Base-by-base conservation (phyloP, 2,113 vertebrate species). In the Shinisaurus crocodilurus region DNA sequence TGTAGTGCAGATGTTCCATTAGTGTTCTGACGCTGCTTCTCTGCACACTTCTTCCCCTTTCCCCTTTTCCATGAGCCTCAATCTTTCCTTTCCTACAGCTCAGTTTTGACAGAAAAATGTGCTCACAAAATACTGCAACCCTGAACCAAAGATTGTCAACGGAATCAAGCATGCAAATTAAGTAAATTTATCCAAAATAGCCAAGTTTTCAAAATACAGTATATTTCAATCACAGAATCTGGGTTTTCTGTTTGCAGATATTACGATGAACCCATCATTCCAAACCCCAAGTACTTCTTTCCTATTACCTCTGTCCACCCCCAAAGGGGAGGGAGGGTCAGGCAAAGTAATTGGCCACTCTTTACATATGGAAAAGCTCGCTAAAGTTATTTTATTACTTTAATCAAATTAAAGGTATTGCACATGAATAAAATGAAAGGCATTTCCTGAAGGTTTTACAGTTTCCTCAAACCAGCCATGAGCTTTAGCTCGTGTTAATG, bases 351-450 rank as follows among this genome's bases (percentile, higher is more conserved):
- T 89, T 79, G 83, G 60, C 34, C 74, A 85, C 48, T 79, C 45
- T 85, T 84, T 85, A 85, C 45, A 69, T 34, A 90, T 90, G 74
- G 82, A 77, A 79, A 90, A 85, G 25, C 82, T 80, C 79, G 45
- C 82, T 80, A 69, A 85, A 77, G 63, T 57, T 90, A 67, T 85
- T 79, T 79, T 85, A 50, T 70, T 85, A 85, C 74, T 90, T 90
- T 90, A 90, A 90, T 90, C 89, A 85, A 90, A 79, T 90, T 85
- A 85, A 90, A 90, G 82, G 82, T 70, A 90, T 85, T 77, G 60
- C 89, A 85, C 34, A 16, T 77, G 88, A 85, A 90, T 90, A 90
- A 90, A 85, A 85, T 90, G 82, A 84, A 90, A 85, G 82, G 74
- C 27, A 85, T 90, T 90, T 90, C 89, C 89, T 90, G 82, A 85